Evolutionary conservation across 2,113 vertebrate genomes (phyloP).

Genomic region (Beaufortia kweichowensis): DNA sequence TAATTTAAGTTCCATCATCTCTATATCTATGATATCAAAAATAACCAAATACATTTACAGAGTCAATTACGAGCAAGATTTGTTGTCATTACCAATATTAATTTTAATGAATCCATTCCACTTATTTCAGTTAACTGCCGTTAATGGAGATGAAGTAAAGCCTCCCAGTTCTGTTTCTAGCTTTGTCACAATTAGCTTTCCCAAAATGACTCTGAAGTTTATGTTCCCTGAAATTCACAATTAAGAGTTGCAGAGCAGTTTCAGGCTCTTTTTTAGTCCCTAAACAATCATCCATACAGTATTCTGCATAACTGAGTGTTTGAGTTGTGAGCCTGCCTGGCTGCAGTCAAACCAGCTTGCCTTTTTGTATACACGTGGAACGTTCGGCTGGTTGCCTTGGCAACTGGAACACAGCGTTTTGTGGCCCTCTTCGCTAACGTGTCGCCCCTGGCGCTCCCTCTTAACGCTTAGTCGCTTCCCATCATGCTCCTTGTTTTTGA

Average conservation of each 20-base stretch:
- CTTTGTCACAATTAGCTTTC: constrained; percentile 45
- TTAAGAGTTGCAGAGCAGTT: constrained; percentile 38
- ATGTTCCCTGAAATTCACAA: constrained; percentile 46
- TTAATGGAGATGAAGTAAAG: constrained; percentile 1
- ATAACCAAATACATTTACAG: neutral
- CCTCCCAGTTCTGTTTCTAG: constrained; percentile 41
- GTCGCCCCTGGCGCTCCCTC: constrained; percentile 55
- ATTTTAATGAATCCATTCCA: neutral
- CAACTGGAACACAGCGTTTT: constrained; percentile 46
- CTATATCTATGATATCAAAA: neutral
- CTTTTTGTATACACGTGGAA: constrained; percentile 40
- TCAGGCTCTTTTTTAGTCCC: constrained; percentile 28
- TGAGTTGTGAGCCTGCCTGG: constrained; percentile 37
- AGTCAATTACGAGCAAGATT: neutral
- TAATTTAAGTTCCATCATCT: neutral
- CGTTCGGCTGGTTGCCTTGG: constrained; percentile 48
- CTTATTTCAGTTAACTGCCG: constrained; percentile 12
- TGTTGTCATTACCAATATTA: neutral
- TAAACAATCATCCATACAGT: constrained; percentile 15
- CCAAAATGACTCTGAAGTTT: constrained; percentile 46
- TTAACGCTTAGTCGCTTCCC: constrained; percentile 59
- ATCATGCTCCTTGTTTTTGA: constrained; percentile 55
- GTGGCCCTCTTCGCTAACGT: constrained; percentile 57
- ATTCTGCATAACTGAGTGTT: constrained; percentile 18
- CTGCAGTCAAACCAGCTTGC: constrained; percentile 28